Evolutionary conservation across 2,888 invertebrate genomes (phyloP).

Genomic region (Diarsia rubi): DNA sequence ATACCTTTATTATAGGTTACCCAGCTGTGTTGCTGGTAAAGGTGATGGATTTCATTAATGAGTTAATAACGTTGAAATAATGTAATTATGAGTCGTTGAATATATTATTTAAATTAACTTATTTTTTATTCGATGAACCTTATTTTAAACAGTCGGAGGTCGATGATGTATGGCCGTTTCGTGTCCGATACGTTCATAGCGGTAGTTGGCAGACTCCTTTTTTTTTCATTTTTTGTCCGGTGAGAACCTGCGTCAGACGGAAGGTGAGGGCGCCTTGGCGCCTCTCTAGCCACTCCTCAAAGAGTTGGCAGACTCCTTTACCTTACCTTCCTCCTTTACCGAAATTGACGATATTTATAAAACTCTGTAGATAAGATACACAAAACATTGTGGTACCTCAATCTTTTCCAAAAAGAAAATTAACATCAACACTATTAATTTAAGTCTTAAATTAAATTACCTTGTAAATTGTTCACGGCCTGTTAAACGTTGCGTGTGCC

Average conservation of each 20-base stretch:
- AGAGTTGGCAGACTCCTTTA: not conserved
- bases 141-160: no score
- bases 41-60: conserved; percentile 38
- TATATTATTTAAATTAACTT: not conserved
- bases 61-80: not conserved
- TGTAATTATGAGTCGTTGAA: not conserved
- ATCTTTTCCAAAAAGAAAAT: not conserved
- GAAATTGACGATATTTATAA: not conserved
- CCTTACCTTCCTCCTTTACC: not conserved
- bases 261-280: no score
- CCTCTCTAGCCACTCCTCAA: no score
- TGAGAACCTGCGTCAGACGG: no score
- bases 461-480: conserved; percentile 26
- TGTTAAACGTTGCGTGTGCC: conserved; percentile 28
- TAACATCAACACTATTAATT: conserved; percentile 17
- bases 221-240: no score
- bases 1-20: conserved; percentile 43
- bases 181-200: no score
- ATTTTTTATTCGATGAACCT: not conserved
- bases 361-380: not conserved
- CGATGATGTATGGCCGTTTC: no score
- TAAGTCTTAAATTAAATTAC: conserved; percentile 12
- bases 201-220: not conserved
- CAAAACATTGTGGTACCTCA: not conserved
- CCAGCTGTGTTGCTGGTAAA: conserved; percentile 36